These are phyloP conservation scores for Hydrozoanthus tunicans DNA, from an alignment of 64 coral and sea anemone genomes.

Conservation along the genomic window DNA sequence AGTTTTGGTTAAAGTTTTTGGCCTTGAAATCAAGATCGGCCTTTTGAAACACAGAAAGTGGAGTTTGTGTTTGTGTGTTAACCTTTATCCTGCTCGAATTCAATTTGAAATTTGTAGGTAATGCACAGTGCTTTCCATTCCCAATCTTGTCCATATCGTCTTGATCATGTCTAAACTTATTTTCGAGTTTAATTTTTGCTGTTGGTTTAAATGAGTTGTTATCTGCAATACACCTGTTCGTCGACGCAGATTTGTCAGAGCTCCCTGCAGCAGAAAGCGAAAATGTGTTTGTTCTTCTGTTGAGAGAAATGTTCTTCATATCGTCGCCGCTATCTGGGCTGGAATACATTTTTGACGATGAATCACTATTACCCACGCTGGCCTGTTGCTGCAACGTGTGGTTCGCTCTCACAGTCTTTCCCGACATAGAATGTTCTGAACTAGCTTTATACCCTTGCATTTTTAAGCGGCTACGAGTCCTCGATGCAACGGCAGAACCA, in stretches of 20 bases:
- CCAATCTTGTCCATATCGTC: background rate
- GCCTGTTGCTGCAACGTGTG: background rate
- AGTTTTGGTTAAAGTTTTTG: background rate
- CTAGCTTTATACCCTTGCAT: background rate
- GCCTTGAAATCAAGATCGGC: background rate
- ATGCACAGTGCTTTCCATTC: background rate
- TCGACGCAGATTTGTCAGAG: background rate
- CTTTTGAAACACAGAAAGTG: background rate
- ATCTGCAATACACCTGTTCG: too few relatives aligned
- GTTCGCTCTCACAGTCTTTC: background rate
- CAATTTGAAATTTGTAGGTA: background rate
- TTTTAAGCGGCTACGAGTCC: slow-evolving; percentile 16
- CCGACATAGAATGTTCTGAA: background rate
- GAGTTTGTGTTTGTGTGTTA: background rate
- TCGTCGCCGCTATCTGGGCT: background rate
- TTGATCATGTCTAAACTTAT: background rate
- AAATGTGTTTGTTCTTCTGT: background rate
- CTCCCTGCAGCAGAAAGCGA: background rate
- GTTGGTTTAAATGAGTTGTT: background rate
- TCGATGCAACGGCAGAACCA: slow-evolving; percentile 2
- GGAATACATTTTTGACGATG: background rate
- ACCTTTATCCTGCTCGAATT: background rate
- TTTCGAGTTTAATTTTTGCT: background rate
- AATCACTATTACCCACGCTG: background rate
- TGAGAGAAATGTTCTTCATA: slow-evolving; percentile 2